These are phyloP conservation scores for Lasioglossum calceatum DNA, from an alignment of 2,888 invertebrate genomes.

Conservation along the genomic window DNA sequence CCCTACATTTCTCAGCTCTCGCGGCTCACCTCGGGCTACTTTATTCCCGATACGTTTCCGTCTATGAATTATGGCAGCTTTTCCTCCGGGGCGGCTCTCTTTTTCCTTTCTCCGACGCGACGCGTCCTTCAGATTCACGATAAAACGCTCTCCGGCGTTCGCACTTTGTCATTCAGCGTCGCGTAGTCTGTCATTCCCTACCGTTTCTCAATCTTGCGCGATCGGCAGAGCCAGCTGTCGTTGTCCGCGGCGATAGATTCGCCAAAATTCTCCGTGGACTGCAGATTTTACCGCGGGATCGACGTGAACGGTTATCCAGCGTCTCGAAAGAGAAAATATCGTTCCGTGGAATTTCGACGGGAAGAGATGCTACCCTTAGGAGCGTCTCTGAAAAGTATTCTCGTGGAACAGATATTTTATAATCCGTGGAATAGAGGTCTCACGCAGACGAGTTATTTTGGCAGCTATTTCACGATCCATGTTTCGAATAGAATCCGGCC, in stretches of 20 bases:
- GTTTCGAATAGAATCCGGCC: not conserved
- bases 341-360: not conserved
- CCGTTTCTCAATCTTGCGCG: not conserved
- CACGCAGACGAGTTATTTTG: not conserved
- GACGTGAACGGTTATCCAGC: not conserved
- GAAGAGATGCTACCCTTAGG: not conserved
- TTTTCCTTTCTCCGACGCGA: not conserved
- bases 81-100: not conserved
- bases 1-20: not conserved
- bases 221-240: not conserved
- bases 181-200: not conserved
- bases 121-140: not conserved
- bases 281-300: not conserved
- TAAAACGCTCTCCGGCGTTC: not conserved
- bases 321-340: not conserved
- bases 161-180: not conserved
- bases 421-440: not conserved
- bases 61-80: conserved; percentile 25
- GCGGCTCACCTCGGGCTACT: conserved; percentile 8
- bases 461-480: not conserved
- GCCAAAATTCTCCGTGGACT: not conserved
- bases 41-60: conserved; percentile 25
- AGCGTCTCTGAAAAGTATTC: not conserved
- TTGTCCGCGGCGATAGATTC: not conserved
- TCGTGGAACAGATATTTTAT: not conserved